Evolutionary conservation across 2,113 vertebrate species (phyloP).

Genomic region (Nibea coibor): DNA sequence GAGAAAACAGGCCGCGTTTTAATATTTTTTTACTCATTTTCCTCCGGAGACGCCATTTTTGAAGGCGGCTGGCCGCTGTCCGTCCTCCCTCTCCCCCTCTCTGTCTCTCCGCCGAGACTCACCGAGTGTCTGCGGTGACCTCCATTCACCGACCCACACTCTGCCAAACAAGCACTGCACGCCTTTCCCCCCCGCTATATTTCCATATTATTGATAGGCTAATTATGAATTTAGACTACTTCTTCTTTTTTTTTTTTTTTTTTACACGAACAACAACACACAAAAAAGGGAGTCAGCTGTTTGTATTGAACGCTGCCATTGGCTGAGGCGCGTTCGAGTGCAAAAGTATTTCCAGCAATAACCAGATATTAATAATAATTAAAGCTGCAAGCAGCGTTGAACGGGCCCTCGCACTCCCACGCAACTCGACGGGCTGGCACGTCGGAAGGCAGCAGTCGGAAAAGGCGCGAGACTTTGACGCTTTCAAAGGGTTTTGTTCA

Average conservation of each 20-base stretch:
- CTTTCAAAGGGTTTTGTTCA: too few relatives aligned
- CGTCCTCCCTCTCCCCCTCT: constrained; percentile 75
- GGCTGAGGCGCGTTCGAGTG: constrained; percentile 49
- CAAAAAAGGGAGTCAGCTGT: constrained; percentile 32
- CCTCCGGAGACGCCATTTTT: constrained; percentile 88
- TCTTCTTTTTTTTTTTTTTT: neutral
- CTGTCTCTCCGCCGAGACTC: constrained; percentile 66
- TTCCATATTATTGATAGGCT: constrained; percentile 6
- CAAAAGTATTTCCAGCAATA: constrained; percentile 52
- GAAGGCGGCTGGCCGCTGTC: constrained; percentile 83
- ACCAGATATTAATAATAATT: constrained; percentile 45
- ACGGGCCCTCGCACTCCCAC: too few relatives aligned
- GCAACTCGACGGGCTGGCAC: too few relatives aligned
- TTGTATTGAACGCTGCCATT: constrained; percentile 25
- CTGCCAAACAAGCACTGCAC: constrained; percentile 35
- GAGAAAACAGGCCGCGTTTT: constrained; percentile 79
- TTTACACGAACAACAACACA: neutral
- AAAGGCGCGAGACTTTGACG: too few relatives aligned
- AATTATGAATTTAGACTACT: neutral
- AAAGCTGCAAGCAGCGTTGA: too few relatives aligned
- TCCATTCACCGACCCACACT: constrained; percentile 73
- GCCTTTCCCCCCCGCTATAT: constrained; percentile 7
- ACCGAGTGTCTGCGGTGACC: constrained; percentile 77
- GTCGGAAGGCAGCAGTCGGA: too few relatives aligned
- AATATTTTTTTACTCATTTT: constrained; percentile 85